A percentile compares a stretch with the other conserved stretches of the same genome.
These are phyloP conservation scores for Isichthys henryi DNA, from an alignment of 2,113 vertebrate genomes.

Conservation along the genomic window DNA sequence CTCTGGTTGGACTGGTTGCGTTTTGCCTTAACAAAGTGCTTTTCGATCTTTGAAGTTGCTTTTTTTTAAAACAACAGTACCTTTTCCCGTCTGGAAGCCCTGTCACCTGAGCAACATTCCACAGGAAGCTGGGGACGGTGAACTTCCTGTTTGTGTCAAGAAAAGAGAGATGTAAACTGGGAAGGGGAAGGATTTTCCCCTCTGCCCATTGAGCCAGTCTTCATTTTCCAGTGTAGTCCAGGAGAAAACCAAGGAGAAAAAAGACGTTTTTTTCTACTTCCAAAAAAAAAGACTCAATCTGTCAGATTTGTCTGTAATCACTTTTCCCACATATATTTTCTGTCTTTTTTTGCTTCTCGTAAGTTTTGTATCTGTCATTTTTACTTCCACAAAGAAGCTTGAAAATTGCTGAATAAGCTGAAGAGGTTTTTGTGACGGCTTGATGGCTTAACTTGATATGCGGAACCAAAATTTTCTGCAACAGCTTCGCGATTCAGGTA, in stretches of 20 bases:
- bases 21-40: background rate
- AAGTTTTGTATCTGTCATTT: background rate
- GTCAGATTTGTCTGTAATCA: slow-evolving; percentile 20
- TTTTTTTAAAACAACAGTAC: background rate
- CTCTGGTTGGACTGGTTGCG: background rate
- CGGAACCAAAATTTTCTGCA: background rate
- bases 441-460: background rate
- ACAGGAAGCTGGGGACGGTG: slow-evolving; percentile 41
- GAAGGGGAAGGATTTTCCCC: slow-evolving; percentile 15
- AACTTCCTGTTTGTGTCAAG: slow-evolving; percentile 52
- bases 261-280: background rate
- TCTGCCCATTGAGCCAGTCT: background rate
- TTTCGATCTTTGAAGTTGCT: background rate
- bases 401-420: background rate
- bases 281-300: slow-evolving; percentile 12
- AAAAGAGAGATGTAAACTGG: slow-evolving; percentile 30
- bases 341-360: background rate
- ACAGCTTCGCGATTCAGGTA: slow-evolving; percentile 4
- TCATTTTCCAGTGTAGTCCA: background rate
- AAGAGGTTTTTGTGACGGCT: background rate
- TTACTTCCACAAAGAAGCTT: background rate
- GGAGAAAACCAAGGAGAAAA: background rate
- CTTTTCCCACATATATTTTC: background rate
- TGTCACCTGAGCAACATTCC: slow-evolving; percentile 31
- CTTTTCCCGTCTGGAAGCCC: slow-evolving; percentile 19